Evolutionary conservation across 1,140 invertebrate species (phyloP).

Genomic region (Tribolium madens): DNA sequence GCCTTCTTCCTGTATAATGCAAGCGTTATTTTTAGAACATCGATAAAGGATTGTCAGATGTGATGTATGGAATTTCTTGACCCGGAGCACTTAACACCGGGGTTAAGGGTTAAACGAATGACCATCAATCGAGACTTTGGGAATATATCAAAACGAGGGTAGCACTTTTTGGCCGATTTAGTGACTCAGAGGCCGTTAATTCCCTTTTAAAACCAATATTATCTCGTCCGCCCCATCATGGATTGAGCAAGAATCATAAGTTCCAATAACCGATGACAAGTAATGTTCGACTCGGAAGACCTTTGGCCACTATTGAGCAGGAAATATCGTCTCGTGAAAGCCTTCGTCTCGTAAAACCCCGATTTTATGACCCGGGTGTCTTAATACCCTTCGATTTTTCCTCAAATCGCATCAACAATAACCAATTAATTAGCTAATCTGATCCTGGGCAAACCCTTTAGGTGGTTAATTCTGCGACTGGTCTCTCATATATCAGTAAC

Average conservation of each 20-base stretch:
- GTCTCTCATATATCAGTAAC: conserved; percentile 42
- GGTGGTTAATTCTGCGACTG: conserved; percentile 47
- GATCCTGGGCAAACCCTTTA: conserved; percentile 59
- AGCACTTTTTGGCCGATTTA: background rate
- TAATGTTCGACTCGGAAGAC: conserved; percentile 37
- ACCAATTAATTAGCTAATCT: conserved; percentile 61
- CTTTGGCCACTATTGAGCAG: conserved; percentile 23
- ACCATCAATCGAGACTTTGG: conserved; percentile 18
- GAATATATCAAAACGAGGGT: conserved; percentile 1
- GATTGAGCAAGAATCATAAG: conserved; percentile 32
- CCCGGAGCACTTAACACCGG: background rate
- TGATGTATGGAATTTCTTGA: conserved; percentile 3
- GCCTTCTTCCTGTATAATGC: background rate
- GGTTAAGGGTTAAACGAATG: conserved; percentile 22
- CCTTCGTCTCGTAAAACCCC: conserved; percentile 7
- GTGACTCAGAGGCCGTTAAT: conserved; percentile 2
- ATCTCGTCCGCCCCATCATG: background rate
- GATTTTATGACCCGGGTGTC: conserved; percentile 10
- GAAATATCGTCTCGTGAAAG: conserved; percentile 29
- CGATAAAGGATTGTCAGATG: background rate
- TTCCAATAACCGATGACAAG: conserved; percentile 44
- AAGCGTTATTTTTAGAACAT: background rate
- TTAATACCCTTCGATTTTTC: background rate
- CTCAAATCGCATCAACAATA: conserved; percentile 33
- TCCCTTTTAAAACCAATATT: conserved; percentile 25